These are phyloP conservation scores for Sisyra nigra DNA, from an alignment of 2,888 invertebrate species.

Conservation along the genomic window DNA sequence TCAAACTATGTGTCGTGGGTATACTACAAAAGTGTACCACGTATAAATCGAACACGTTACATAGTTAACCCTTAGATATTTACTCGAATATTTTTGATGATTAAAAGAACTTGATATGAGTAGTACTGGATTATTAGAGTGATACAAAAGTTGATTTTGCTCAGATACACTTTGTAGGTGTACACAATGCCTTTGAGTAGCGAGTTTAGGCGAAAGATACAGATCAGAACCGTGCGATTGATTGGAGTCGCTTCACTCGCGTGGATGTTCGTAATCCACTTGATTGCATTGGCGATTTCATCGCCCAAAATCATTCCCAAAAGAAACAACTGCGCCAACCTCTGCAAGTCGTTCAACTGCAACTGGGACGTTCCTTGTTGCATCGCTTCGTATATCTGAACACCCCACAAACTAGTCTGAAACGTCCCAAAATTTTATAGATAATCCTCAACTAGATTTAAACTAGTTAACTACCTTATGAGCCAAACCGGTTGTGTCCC, in stretches of 20 bases:
- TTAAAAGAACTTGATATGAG: slow-evolving; percentile 52
- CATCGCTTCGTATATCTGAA: slow-evolving; percentile 38
- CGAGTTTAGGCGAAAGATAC: slow-evolving; percentile 67
- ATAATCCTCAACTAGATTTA: too few relatives aligned
- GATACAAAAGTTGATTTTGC: slow-evolving; percentile 53
- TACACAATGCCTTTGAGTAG: slow-evolving; percentile 61
- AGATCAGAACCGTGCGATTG: slow-evolving; percentile 54
- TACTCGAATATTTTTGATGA: slow-evolving; percentile 51
- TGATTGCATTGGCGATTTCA: slow-evolving; percentile 30
- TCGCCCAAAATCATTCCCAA: slow-evolving; percentile 29
- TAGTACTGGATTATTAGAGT: slow-evolving; percentile 68
- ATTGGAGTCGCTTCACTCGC: slow-evolving; percentile 58
- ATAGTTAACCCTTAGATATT: too few relatives aligned
- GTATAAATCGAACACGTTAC: too few relatives aligned
- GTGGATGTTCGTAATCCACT: slow-evolving; percentile 50
- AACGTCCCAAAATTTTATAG: slow-evolving; percentile 14
- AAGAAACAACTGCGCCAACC: slow-evolving; percentile 34
- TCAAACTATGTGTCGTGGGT: too few relatives aligned
- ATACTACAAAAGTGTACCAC: not conserved
- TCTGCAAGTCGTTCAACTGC: slow-evolving; percentile 35
- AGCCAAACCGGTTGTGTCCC: slow-evolving; percentile 39
- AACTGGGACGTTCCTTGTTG: slow-evolving; percentile 29
- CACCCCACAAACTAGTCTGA: slow-evolving; percentile 41
- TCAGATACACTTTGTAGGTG: slow-evolving; percentile 48
- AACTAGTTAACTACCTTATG: slow-evolving; percentile 25